Conservation (phyloP, 2,888 invertebrate genomes). For the Patella ulyssiponensis region DNA sequence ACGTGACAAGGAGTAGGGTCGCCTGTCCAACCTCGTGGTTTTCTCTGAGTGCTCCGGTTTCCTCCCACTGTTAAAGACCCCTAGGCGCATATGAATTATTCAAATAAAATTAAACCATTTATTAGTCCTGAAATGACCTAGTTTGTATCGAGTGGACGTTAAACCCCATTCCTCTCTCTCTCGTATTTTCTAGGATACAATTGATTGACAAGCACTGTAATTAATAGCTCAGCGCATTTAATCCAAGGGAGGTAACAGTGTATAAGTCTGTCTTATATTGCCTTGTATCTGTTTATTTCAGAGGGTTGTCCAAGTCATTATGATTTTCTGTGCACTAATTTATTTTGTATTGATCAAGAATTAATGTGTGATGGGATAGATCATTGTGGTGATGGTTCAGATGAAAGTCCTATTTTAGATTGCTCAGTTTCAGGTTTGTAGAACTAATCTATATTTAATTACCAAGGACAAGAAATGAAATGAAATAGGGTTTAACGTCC, state of each 20-base stretch:
- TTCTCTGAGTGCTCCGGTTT: no score
- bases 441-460: no score
- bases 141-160: no score
- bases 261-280: background rate
- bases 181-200: background rate
- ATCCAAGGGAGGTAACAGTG: background rate
- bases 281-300: slow-evolving; percentile 25
- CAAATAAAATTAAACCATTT: no score
- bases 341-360: slow-evolving; percentile 93
- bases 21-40: no score
- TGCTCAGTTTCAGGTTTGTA: slow-evolving; percentile 77
- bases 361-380: slow-evolving; percentile 92
- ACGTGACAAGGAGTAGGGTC: no score
- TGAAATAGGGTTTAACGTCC: no score
- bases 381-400: slow-evolving; percentile 94
- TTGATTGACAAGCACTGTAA: background rate
- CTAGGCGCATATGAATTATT: no score
- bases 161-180: no score
- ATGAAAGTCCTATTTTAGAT: slow-evolving; percentile 82
- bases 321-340: slow-evolving; percentile 89
- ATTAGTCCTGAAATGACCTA: no score
- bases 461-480: no score
- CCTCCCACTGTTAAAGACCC: no score
- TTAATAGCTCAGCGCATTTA: background rate
- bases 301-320: slow-evolving; percentile 69